Evolutionary conservation across 2,797 vertebrate species (phyloP), one percentile per base, ranked within the genome.

Genomic region (Sebastes diaconus): DNA sequence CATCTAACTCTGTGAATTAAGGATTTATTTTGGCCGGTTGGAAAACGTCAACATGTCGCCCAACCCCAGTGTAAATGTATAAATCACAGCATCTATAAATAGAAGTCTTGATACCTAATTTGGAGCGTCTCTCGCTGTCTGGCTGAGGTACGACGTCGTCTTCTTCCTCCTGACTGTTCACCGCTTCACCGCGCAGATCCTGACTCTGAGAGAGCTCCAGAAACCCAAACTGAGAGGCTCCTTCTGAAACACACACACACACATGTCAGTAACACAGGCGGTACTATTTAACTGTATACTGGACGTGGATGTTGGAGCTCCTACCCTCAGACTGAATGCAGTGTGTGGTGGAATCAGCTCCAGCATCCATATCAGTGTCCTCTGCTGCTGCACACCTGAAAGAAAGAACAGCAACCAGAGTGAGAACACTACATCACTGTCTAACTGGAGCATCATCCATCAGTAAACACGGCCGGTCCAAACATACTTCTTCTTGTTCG

Each of bases 201-300:
- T 99, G 97, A 92, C 96, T 98, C 93, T 98, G 97, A 0, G 98
- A 99, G 4, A 99, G 96, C 92, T 97, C 97, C 6, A 99, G 91
- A 59, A 95, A 94, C 46, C 95, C 97, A 75, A 98, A 96, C 85
- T 98, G 97, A 58, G 97, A 97, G 1, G 90, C 90, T 68, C 92
- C 97, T 84, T 94, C 92, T 97, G 94, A 94, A 92, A 90, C 36
- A 58, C 63, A 85, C 16, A 39, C 3, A 68, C 1, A 69, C 4
- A 64, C 1, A 30, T 1, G 4, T 27, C 52, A 25, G 6, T 29
- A 50, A 54, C 63, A 39, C 8, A n/a, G 1, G 7, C 3, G 5
- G 25, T 3, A 1, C 18, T 9, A 6, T 14, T 22, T 13, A 0
- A n/a, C 7, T 4, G n/a, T 0, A 46, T 4, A 8, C 25, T 57